A percentile compares a stretch with the other conserved stretches of the same genome.
These are phyloP conservation scores for Alosa alosa DNA, from an alignment of 2,113 vertebrate species.

Conservation along the genomic window DNA sequence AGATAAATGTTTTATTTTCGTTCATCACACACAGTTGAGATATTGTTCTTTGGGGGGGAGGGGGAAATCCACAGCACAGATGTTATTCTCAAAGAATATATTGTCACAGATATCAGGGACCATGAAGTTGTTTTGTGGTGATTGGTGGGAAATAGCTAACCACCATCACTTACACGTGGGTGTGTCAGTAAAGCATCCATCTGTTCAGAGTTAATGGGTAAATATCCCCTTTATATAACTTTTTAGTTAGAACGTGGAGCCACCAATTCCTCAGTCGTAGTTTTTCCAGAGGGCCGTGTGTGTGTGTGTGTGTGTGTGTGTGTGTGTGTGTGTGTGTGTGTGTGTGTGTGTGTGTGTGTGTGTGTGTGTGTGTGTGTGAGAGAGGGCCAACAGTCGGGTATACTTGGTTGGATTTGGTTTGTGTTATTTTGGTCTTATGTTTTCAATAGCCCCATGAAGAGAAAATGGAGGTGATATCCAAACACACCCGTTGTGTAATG, in stretches of 20 bases:
- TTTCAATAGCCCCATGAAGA: too few species aligned
- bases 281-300: background rate
- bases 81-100: background rate
- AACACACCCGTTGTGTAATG: background rate
- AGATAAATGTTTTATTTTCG: background rate
- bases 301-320: too few species aligned
- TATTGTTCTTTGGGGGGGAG: background rate
- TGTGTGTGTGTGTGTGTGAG: too few species aligned
- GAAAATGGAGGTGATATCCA: background rate
- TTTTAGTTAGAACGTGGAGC: background rate
- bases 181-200: background rate
- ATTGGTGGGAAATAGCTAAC: background rate
- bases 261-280: background rate
- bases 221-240: background rate
- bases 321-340: too few species aligned
- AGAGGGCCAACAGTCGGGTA: background rate
- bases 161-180: background rate
- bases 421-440: too few species aligned
- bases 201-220: conserved; percentile 22
- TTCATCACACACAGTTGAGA: background rate
- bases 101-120: background rate
- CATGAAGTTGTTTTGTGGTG: background rate
- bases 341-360: too few species aligned
- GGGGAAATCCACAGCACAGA: background rate
- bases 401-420: too few species aligned